These are phyloP conservation scores for Cardinalis cardinalis DNA, from an alignment of 2,113 vertebrate genomes.

Conservation along the genomic window DNA sequence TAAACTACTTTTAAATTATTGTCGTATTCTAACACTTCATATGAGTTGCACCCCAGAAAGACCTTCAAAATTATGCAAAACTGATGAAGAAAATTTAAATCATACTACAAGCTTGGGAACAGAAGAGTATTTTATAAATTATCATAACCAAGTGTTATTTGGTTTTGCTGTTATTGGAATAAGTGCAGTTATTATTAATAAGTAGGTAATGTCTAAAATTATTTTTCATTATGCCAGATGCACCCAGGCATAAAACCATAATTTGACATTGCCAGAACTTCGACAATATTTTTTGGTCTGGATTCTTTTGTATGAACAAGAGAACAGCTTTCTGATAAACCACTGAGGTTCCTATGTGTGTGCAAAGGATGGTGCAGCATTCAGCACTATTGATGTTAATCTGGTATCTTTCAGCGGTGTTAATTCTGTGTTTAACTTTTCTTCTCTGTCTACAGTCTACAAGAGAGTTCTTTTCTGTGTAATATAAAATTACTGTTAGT, in stretches of 20 bases:
- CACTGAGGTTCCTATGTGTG: fast-evolving
- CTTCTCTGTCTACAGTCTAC: neutral
- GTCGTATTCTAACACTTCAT: neutral
- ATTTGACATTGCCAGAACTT: conserved; percentile 9
- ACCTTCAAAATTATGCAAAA: neutral
- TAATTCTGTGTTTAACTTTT: neutral
- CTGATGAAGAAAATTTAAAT: neutral
- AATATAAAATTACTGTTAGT: neutral
- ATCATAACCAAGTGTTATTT: conserved; percentile 53
- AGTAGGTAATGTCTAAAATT: conserved; percentile 52
- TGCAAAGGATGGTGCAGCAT: neutral
- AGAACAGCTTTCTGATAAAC: neutral
- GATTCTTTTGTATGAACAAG: neutral
- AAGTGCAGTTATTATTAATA: conserved; percentile 56
- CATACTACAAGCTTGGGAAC: conserved; percentile 20
- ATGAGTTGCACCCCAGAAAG: neutral
- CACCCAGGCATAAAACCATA: conserved; percentile 16
- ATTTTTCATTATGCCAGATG: conserved; percentile 48
- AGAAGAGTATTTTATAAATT: conserved; percentile 44
- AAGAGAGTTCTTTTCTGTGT: neutral
- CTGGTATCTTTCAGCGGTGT: neutral
- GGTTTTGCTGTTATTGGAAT: conserved; percentile 31
- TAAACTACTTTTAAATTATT: neutral
- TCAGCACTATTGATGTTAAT: neutral
- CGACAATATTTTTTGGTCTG: neutral